phyloP scores from a whole-genome alignment of 2,113 vertebrate genomes.

The Orthonyx spaldingii region DNA sequence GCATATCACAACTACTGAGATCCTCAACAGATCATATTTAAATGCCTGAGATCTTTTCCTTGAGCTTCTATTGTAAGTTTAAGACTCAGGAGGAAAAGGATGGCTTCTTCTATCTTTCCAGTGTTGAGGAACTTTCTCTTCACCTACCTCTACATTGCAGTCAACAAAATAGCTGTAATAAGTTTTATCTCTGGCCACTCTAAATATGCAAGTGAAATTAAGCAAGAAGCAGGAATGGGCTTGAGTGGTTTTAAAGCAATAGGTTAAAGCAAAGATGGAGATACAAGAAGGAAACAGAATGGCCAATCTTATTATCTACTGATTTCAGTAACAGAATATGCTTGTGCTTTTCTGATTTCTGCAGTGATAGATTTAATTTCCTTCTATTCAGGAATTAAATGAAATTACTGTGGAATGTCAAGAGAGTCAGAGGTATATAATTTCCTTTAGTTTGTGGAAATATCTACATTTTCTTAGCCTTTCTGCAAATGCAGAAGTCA shows the following conservation, averaged over 20 bases:
- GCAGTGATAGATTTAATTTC: background rate
- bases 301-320: background rate
- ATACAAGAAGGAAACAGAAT: background rate
- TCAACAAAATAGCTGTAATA: background rate
- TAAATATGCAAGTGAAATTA: background rate
- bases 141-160: background rate
- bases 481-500: background rate
- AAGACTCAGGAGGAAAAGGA: background rate
- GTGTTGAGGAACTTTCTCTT: background rate
- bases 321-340: background rate
- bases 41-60: background rate
- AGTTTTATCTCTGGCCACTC: background rate
- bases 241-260: background rate
- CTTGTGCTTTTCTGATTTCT: constrained; percentile 3
- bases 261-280: background rate
- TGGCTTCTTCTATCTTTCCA: background rate
- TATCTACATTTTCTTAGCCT: background rate
- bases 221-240: background rate
- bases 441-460: background rate
- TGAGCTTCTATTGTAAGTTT: background rate
- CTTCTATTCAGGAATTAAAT: background rate
- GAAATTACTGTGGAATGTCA: background rate
- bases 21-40: background rate
- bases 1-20: background rate
- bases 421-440: background rate